Evolutionary conservation across 2,113 vertebrate genomes (phyloP).

Genomic region (Nesospiza acunhae): DNA sequence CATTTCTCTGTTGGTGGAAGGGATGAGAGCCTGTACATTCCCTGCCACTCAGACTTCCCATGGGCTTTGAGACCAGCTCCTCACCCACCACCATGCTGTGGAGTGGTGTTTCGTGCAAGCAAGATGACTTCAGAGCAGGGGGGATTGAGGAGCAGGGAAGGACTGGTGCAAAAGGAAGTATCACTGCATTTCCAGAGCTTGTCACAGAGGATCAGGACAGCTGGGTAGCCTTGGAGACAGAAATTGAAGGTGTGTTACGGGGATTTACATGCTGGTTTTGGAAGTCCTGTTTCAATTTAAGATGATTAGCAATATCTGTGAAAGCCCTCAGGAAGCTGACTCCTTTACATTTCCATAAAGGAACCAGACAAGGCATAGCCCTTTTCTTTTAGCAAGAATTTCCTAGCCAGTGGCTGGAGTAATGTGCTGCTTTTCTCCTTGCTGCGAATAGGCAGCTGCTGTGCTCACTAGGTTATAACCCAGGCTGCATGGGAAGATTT

Average conservation of each 20-base stretch:
- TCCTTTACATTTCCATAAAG: neutral
- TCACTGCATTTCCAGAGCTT: neutral
- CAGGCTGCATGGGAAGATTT: conserved; percentile 51
- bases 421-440: conserved; percentile 24
- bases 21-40: neutral
- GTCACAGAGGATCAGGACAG: conserved; percentile 29
- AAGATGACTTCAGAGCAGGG: neutral
- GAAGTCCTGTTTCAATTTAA: conserved; percentile 36
- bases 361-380: neutral
- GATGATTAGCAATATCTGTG: conserved; percentile 46
- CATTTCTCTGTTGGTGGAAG: neutral
- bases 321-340: conserved; percentile 36
- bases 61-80: neutral
- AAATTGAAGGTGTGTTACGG: conserved; percentile 37
- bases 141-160: neutral
- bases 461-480: conserved; percentile 12
- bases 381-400: conserved; percentile 24
- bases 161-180: neutral
- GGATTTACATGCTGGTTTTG: conserved; percentile 41
- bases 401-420: conserved; percentile 9
- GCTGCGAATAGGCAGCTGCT: conserved; percentile 23
- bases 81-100: neutral
- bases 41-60: neutral
- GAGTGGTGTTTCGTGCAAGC: accelerated
- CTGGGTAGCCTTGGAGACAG: conserved; percentile 44